Base-by-base conservation (phyloP, 1,140 invertebrate species). In the Sycobia sp. region DNA sequence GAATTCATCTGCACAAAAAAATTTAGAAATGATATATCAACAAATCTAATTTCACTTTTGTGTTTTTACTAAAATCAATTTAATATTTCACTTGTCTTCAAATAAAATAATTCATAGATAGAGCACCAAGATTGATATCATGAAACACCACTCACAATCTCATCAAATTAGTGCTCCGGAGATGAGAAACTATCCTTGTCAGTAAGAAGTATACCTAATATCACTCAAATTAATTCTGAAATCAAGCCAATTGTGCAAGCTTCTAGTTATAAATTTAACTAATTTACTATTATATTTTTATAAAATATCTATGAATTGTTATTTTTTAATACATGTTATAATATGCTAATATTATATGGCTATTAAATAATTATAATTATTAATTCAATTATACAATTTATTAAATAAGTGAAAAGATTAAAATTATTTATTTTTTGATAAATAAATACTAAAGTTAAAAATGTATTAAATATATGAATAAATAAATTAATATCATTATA, bases 1-100 rank as follows among this genome's bases (percentile, higher is more conserved):
- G 73, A 72, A 72, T 79, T 80, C 79, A 82, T 82, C 79, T 81
- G 69, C 10, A 49, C 58, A 44, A 4, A 50, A 56, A 50, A 22
- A 11, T 43, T 34, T 60, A 11, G 41, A 25, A 22, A 23, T 47
- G 29, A n/a, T 25, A 27, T 22, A 2, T 14, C 13, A 29, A 39
- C 55, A 55, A 18, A 7, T 49, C 43, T 18, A 3, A 44, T 22
- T 53, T 53, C 20, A 16, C 27, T 50, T 20, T 29, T 32, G 29
- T 32, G 29, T 11, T 32, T 51, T 9, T 14, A 43, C 25, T 41
- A n/a, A 9, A 22, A 62, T 14, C 18, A 38, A 46, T 51, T 7
- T 20, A 41, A 39, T 62, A 27, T 50, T 39, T 14, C 1, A 9
- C n/a, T 22, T 25, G 14, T 36, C 0, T 46, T 44, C 29, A 18